A percentile compares a stretch with the other conserved stretches of the same genome.
Evolutionary conservation across 2,113 vertebrate genomes (phyloP).

Genomic region (Nansenia antarctica): DNA sequence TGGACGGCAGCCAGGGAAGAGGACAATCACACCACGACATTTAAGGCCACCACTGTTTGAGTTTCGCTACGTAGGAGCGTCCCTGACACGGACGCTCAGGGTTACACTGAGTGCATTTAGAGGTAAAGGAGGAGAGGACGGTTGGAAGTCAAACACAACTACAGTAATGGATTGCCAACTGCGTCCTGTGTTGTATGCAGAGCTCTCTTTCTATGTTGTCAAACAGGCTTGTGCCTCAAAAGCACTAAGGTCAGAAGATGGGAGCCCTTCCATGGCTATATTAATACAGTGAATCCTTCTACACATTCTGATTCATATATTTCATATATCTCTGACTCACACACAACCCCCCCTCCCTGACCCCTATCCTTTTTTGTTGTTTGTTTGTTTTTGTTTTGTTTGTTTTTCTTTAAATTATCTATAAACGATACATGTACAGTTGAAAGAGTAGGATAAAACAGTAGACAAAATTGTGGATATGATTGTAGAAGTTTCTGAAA

Average conservation of each 20-base stretch:
- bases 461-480: too few species aligned
- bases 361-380: too few species aligned
- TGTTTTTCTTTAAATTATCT: too few species aligned
- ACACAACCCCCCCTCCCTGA: too few species aligned
- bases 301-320: too few species aligned
- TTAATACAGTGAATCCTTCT: too few species aligned
- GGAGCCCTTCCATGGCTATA: too few species aligned
- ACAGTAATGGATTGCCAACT: slow-evolving; percentile 5
- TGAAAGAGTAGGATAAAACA: too few species aligned
- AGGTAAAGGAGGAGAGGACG: too few species aligned
- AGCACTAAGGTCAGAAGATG: neutral
- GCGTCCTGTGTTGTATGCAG: slow-evolving; percentile 1
- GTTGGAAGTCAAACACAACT: slow-evolving; percentile 30
- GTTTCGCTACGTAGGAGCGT: neutral
- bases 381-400: too few species aligned
- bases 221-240: neutral
- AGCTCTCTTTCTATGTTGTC: neutral
- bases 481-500: too few species aligned
- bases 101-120: slow-evolving; percentile 2
- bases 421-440: too few species aligned
- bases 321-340: neutral
- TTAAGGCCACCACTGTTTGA: slow-evolving; percentile 41
- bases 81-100: slow-evolving; percentile 14
- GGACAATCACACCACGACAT: slow-evolving; percentile 49
- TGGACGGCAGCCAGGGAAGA: slow-evolving; percentile 17